A percentile compares a stretch with the other conserved stretches of the same genome.
These are phyloP conservation scores for Apocrypta bakeri DNA, from an alignment of 1,140 invertebrate species.

Conservation along the genomic window DNA sequence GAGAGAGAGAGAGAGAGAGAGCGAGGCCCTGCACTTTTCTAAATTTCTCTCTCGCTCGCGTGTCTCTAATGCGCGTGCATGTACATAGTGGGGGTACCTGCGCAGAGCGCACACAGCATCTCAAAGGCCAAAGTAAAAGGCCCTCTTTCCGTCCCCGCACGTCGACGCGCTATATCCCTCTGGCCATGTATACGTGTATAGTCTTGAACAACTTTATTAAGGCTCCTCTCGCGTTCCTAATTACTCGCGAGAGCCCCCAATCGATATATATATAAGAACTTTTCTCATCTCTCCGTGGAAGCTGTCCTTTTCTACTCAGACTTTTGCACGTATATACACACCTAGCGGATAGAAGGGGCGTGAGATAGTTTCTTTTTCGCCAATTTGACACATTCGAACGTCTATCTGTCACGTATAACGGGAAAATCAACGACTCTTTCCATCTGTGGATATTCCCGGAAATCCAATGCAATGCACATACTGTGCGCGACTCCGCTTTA, in stretches of 20 bases:
- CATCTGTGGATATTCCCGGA: no score
- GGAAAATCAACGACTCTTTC: no score
- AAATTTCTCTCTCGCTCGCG: constrained; percentile 32
- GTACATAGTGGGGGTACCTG: not conserved
- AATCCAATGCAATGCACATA: no score
- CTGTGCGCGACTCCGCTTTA: no score
- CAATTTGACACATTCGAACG: constrained; percentile 29
- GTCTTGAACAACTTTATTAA: constrained; percentile 45
- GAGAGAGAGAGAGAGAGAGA: constrained; percentile 16
- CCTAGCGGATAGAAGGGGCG: no score
- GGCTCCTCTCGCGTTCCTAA: constrained; percentile 44
- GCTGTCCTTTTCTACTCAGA: no score
- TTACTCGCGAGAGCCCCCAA: constrained; percentile 40
- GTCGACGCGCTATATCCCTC: not conserved
- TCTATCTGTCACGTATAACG: no score
- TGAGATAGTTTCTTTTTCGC: constrained; percentile 25
- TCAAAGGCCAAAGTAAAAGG: constrained; percentile 33
- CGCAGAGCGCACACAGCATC: no score
- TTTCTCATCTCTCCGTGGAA: constrained; percentile 43
- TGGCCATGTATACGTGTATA: not conserved
- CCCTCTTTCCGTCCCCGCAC: not conserved
- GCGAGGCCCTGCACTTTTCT: constrained; percentile 46
- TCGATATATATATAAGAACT: constrained; percentile 50
- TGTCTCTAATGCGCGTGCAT: not conserved
- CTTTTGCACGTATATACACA: not conserved